Evolutionary conservation across 2,797 vertebrate genomes (phyloP).

Genomic region (Phyllotis vaccarum): DNA sequence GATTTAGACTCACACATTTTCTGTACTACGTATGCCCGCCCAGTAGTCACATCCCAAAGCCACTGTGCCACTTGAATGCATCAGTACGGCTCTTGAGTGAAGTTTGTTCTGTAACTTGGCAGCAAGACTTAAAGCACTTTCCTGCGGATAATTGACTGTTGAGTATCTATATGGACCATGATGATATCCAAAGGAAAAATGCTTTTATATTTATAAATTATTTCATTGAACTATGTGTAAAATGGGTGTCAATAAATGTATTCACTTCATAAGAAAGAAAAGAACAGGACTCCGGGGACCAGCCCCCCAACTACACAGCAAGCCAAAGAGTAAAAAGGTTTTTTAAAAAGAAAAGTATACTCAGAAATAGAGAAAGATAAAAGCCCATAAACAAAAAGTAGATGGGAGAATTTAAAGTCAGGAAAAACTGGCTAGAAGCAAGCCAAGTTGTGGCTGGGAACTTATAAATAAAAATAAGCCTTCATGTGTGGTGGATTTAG

Average conservation of each 20-base stretch:
- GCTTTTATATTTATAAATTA: constrained; percentile 86
- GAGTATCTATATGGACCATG: constrained; percentile 85
- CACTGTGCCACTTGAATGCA: constrained; percentile 82
- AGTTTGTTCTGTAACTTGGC: constrained; percentile 70
- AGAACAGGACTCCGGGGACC: too few species aligned
- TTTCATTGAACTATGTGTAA: constrained; percentile 86
- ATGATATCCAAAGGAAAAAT: constrained; percentile 80
- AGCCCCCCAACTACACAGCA: too few species aligned
- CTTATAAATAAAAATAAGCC: too few species aligned
- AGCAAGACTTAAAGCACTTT: constrained; percentile 78
- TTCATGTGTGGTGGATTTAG: too few species aligned
- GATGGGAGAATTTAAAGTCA: too few species aligned
- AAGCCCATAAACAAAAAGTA: too few species aligned
- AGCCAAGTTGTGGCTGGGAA: too few species aligned
- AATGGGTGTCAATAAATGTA: constrained; percentile 87
- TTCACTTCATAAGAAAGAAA: constrained; percentile 76
- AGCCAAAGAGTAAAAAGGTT: too few species aligned
- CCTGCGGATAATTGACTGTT: constrained; percentile 72
- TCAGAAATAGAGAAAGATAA: too few species aligned
- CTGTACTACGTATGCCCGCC: constrained; percentile 71
- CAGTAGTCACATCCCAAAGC: constrained; percentile 82
- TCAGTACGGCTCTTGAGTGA: constrained; percentile 81
- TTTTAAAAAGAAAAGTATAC: too few species aligned
- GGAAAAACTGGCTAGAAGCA: too few species aligned
- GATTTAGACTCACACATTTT: constrained; percentile 76